Evolutionary conservation across 2,888 invertebrate species (phyloP), one percentile per base, ranked within the genome.

Genomic region (Acleris emargana): DNA sequence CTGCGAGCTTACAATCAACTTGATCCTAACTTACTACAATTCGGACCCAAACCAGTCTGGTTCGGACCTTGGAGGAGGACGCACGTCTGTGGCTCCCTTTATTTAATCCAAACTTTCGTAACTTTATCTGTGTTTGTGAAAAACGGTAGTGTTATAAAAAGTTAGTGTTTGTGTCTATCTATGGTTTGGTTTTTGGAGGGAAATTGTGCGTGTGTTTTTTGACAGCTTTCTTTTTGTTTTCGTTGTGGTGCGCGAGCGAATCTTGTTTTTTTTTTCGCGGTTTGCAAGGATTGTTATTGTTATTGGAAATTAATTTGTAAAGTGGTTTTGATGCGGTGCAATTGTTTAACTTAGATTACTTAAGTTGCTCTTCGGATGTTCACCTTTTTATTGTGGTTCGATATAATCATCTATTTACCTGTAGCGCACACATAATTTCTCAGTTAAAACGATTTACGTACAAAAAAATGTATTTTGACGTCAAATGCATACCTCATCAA

Each of bases 41-140:
- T 62, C 50, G 62, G 55, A 62, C 58, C 20, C 18, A 64, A 69
- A 67, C 73, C 87, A 88, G 88, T 88, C 79, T 75, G 73, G 68
- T 67, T 71, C 69, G 53, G 69, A 54, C 64, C 72, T 58, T 71
- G 71, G 73, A n/a, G 71, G 62, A 43, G 74, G 64, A 55, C 77
- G 80, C 82, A 85, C 87, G 64, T 43, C 50, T 20, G 49, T 38
- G 20, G 42, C 28, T 45, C 6, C 64, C 58, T n/a, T 59, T 59
- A 59, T 25, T 18, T 20, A 53, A 42, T 58, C 45, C 6, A n/a
- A 49, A 55, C 3, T 18, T 9, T 49, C 64, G 64, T 20, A 64
- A 64, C 64, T 64, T 64, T 50, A 43, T 32, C 54, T 59, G 64
- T n/a, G 64, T 28, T 49, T 50, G 47, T 50, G 42, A 49, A 54